phyloP scores from a whole-genome alignment of 2,797 vertebrate genomes.

The Cirrhinus mrigala region DNA sequence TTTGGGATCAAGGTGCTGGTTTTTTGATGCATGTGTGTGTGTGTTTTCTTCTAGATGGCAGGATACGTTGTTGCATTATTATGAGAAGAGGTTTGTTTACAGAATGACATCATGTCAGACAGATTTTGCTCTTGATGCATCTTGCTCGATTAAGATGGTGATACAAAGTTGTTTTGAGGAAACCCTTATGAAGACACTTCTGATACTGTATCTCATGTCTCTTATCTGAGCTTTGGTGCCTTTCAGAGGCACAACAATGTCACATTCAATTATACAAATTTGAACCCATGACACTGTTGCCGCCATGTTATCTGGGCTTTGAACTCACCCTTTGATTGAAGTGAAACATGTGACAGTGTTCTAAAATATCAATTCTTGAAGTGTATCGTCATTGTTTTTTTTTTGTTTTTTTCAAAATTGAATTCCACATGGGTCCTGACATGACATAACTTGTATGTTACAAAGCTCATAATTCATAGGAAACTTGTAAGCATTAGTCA shows the following conservation, averaged over 20 bases:
- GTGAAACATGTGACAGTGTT: constrained; percentile 8
- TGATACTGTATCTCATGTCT: constrained; percentile 47
- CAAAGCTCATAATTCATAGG: constrained; percentile 11
- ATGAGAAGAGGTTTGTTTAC: constrained; percentile 44
- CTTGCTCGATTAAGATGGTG: constrained; percentile 22
- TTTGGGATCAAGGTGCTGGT: constrained; percentile 12
- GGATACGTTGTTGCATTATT: not conserved
- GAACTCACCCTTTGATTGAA: not conserved
- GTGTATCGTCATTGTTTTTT: not conserved
- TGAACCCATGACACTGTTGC: constrained; percentile 27
- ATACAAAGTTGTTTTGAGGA: constrained; percentile 54
- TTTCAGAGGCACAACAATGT: constrained; percentile 52
- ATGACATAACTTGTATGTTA: constrained; percentile 18
- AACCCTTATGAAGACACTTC: constrained; percentile 55
- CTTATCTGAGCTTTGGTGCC: constrained; percentile 57
- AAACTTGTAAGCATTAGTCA: constrained; percentile 4
- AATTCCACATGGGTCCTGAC: not conserved
- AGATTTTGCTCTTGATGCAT: constrained; percentile 52
- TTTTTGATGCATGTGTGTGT: not conserved
- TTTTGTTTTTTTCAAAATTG: not conserved
- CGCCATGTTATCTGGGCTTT: constrained; percentile 42
- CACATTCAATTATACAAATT: constrained; percentile 39
- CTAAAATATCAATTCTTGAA: not conserved
- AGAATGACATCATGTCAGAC: constrained; percentile 59
- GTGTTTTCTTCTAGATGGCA: not conserved